Percentiles rank a stretch among this genome's conserved stretches.
Conservation (phyloP, 2,888 invertebrate species). For the Drosophila nigritarsus region DNA sequence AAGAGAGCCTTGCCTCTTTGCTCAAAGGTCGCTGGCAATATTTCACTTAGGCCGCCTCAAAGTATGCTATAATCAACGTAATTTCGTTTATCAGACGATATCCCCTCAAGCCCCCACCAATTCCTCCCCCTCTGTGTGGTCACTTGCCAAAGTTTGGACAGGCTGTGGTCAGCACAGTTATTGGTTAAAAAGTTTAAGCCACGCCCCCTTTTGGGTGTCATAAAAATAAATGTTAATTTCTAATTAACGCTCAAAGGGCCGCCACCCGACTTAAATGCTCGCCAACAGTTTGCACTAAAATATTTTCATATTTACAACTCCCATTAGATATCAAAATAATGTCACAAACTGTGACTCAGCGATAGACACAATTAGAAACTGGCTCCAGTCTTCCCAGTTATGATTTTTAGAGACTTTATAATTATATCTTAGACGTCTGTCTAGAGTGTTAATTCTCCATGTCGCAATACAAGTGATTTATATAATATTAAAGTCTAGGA, state of each 20-base stretch:
- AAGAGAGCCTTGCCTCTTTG: slow-evolving; percentile 19
- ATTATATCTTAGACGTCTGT: no score
- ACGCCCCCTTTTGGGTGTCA: not conserved
- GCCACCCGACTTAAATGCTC: slow-evolving; percentile 23
- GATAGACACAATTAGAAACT: not conserved
- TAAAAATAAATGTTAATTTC: slow-evolving; percentile 55
- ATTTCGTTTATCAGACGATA: slow-evolving; percentile 53
- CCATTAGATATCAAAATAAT: slow-evolving; percentile 43
- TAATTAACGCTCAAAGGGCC: slow-evolving; percentile 46
- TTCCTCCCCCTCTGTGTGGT: not conserved
- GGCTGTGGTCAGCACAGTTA: slow-evolving; percentile 45
- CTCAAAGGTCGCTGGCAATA: slow-evolving; percentile 59
- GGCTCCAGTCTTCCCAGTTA: not conserved
- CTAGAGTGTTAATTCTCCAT: no score
- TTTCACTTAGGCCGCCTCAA: slow-evolving; percentile 57
- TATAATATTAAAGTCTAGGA: no score
- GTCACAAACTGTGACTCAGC: not conserved
- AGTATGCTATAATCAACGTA: slow-evolving; percentile 59
- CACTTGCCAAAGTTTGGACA: slow-evolving; percentile 32
- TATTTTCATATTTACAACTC: slow-evolving; percentile 20
- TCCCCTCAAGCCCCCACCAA: no score
- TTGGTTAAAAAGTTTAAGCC: slow-evolving; percentile 25
- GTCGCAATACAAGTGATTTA: no score
- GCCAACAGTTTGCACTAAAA: slow-evolving; percentile 31
- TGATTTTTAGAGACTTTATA: no score